These are phyloP conservation scores for Ondatra zibethicus DNA, from an alignment of 2,113 vertebrate genomes.

Conservation along the genomic window DNA sequence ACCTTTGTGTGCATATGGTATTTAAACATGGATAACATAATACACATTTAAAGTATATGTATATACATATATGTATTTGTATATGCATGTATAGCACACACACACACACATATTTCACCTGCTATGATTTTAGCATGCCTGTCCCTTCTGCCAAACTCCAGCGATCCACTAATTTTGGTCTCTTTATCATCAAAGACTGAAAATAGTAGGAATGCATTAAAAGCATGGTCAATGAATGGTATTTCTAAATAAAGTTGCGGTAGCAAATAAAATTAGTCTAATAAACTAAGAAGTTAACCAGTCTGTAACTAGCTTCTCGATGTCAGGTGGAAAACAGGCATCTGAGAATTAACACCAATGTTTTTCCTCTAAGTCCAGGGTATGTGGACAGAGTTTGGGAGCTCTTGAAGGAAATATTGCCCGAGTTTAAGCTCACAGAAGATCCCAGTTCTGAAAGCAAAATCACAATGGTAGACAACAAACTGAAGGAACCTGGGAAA, in stretches of 20 bases:
- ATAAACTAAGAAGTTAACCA: background rate
- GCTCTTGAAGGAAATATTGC: constrained; percentile 89
- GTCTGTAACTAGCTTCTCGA: constrained; percentile 6
- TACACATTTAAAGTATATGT: no score
- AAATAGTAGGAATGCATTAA: background rate
- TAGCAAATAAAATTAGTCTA: background rate
- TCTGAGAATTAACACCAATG: constrained; percentile 52
- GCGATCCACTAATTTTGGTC: background rate
- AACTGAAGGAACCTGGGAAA: constrained; percentile 74
- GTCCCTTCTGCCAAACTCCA: background rate
- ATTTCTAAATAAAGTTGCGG: background rate
- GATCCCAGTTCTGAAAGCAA: constrained; percentile 78
- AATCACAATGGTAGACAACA: constrained; percentile 63
- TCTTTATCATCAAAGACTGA: background rate
- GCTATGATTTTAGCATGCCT: background rate
- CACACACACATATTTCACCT: background rate
- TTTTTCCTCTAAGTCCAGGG: constrained; percentile 82
- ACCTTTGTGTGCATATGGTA: background rate
- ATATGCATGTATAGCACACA: background rate
- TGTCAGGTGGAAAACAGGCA: background rate
- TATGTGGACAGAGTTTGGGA: constrained; percentile 89
- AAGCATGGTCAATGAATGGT: background rate
- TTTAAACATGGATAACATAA: background rate
- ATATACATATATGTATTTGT: no score
- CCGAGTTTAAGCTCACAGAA: constrained; percentile 87